Conservation (phyloP, 1,140 invertebrate genomes). For the Brachionus angularis region DNA sequence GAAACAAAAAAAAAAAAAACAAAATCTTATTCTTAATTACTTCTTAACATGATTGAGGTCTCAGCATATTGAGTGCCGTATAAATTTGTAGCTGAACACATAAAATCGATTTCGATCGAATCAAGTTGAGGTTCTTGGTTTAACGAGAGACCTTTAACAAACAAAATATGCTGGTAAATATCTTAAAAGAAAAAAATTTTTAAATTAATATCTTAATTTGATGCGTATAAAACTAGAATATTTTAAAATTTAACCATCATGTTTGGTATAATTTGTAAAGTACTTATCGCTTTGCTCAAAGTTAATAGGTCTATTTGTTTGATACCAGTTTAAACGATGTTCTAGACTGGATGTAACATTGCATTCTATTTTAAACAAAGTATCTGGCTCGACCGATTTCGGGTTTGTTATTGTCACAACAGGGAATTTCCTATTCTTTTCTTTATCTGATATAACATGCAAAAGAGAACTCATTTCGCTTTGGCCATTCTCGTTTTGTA, state of each 20-base stretch:
- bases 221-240: neutral
- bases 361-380: constrained; percentile 28
- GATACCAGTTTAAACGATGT: constrained; percentile 13
- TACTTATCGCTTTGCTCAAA: constrained; percentile 25
- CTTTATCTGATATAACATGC: neutral
- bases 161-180: constrained; percentile 1
- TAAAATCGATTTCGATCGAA: constrained; percentile 31
- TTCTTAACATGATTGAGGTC: constrained; percentile 36
- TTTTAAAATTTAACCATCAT: neutral
- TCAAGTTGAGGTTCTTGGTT: neutral
- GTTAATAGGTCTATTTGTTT: constrained; percentile 21
- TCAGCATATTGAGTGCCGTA: constrained; percentile 11
- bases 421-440: neutral
- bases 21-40: too few species aligned
- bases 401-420: constrained; percentile 1
- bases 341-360: constrained; percentile 23
- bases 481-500: constrained; percentile 8
- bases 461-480: neutral
- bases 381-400: constrained; percentile 28
- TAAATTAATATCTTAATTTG: neutral
- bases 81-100: constrained; percentile 15
- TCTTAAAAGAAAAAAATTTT: neutral
- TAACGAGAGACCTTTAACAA: constrained; percentile 10
- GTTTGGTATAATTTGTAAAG: constrained; percentile 18
- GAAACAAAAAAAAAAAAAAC: too few species aligned